phyloP scores from a whole-genome alignment of 2,113 vertebrate genomes.

The Vanacampus margaritifer region DNA sequence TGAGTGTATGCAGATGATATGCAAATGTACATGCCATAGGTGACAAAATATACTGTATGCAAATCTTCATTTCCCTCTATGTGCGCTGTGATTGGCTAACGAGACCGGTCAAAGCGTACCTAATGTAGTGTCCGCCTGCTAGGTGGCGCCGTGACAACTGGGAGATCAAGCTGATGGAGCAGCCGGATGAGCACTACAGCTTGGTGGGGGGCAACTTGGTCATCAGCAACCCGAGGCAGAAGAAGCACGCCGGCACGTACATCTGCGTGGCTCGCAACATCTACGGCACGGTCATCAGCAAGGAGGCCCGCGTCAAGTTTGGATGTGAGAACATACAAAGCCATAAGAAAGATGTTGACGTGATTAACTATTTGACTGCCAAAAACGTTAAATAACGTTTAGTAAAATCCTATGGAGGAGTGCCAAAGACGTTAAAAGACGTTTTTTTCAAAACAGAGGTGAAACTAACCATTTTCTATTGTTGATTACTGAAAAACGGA shows the following conservation, averaged over 20 bases:
- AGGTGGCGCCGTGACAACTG: constrained; percentile 94
- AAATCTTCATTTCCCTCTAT: no score
- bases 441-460: no score
- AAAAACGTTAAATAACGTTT: no score
- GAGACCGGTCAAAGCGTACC: no score
- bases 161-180: constrained; percentile 88
- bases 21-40: no score
- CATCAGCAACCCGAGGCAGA: constrained; percentile 88
- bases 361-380: not conserved
- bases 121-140: no score
- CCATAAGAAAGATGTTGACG: not conserved
- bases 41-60: no score
- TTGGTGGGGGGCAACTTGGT: constrained; percentile 94
- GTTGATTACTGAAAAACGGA: no score
- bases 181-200: constrained; percentile 85
- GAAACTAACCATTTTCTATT: no score
- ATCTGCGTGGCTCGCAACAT: constrained; percentile 86
- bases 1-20: not conserved
- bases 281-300: constrained; percentile 92
- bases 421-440: no score
- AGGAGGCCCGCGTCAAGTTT: constrained; percentile 87
- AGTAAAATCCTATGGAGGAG: no score
- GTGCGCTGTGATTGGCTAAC: no score
- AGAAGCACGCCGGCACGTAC: constrained; percentile 86
- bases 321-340: constrained; percentile 81